These are phyloP conservation scores for Pogonus chalceus DNA, from an alignment of 1,140 invertebrate species.

Conservation along the genomic window DNA sequence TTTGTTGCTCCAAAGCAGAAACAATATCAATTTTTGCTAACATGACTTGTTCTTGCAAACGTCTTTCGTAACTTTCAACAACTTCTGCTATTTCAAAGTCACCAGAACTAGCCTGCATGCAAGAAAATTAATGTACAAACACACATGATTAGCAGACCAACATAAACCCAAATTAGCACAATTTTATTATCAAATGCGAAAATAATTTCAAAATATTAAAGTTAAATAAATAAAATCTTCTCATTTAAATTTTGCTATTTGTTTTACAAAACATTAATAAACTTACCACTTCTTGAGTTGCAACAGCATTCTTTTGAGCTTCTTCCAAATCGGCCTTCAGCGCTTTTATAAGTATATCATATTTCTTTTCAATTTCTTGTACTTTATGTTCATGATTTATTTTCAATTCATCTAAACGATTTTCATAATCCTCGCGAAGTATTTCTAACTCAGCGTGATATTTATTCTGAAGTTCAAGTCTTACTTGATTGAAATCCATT, in stretches of 20 bases:
- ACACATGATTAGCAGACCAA: background rate
- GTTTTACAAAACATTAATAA: background rate
- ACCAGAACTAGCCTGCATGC: constrained; percentile 25
- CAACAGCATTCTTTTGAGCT: constrained; percentile 34
- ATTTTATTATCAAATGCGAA: background rate
- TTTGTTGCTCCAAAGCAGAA: constrained; percentile 45
- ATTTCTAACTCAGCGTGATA: constrained; percentile 29
- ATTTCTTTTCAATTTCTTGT: constrained; percentile 38
- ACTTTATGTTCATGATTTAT: constrained; percentile 36
- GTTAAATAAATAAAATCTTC: no score
- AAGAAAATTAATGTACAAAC: constrained; percentile 7
- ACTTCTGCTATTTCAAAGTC: constrained; percentile 37
- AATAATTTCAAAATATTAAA: no score
- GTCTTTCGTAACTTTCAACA: constrained; percentile 36
- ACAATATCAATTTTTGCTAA: constrained; percentile 48
- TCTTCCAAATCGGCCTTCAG: constrained; percentile 41
- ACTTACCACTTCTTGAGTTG: constrained; percentile 44
- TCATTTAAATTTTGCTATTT: no score
- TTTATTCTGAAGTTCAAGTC: constrained; percentile 19
- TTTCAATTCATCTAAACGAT: constrained; percentile 38
- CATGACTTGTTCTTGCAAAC: constrained; percentile 47
- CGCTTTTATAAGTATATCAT: constrained; percentile 36
- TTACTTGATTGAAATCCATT: constrained; percentile 17
- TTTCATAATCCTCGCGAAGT: constrained; percentile 35
- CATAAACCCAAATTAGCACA: background rate